These are phyloP conservation scores for Diorhabda sublineata DNA, from an alignment of 1,140 invertebrate genomes.

Conservation along the genomic window DNA sequence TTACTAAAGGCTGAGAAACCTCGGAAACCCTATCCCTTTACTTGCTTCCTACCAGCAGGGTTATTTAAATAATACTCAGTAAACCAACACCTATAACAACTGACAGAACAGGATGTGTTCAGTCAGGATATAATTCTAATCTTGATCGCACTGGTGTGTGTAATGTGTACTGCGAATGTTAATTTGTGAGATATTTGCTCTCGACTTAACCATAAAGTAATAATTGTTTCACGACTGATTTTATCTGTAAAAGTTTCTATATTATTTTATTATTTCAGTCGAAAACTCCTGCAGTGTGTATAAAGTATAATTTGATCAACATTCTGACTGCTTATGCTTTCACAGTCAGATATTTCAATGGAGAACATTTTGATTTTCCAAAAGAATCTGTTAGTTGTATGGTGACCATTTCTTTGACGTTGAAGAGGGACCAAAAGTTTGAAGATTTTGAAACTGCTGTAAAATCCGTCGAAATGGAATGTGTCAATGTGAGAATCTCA, in stretches of 20 bases:
- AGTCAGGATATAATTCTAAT: too few relatives aligned
- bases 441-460: constrained; percentile 56
- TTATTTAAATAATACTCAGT: too few relatives aligned
- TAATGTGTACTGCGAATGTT: not conserved
- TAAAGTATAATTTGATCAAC: constrained; percentile 68
- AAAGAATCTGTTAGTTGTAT: constrained; percentile 56
- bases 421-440: constrained; percentile 59
- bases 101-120: too few relatives aligned
- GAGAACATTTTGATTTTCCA: constrained; percentile 60
- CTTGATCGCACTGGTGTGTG: too few relatives aligned
- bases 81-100: too few relatives aligned
- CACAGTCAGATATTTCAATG: constrained; percentile 62
- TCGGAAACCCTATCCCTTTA: too few relatives aligned
- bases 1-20: too few relatives aligned
- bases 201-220: not conserved
- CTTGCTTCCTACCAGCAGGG: too few relatives aligned
- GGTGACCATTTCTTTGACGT: constrained; percentile 56
- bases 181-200: constrained; percentile 19
- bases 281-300: constrained; percentile 55
- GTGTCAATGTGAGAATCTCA: constrained; percentile 50
- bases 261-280: constrained; percentile 51
- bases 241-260: not conserved
- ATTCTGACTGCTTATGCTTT: constrained; percentile 65
- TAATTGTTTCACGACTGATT: not conserved
- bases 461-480: constrained; percentile 57